Conservation (phyloP, 2,113 vertebrate species). For the Xenopus tropicalis region UCB_Xtro_10.0 CM004443.2:99465501-99466000, state of each 20-base stretch:
- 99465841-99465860: background rate
- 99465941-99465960: slow-evolving; percentile 33
- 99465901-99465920: slow-evolving; percentile 25
- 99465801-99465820: background rate
- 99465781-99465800: slow-evolving; percentile 29
- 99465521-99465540: no score
- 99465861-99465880: slow-evolving; percentile 1
- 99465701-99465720: no score
- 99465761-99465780: slow-evolving; percentile 11
- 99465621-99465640: no score
- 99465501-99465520: no score
- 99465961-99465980: slow-evolving; percentile 34
- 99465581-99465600: no score
- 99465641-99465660: no score
- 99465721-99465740: background rate
- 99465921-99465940: slow-evolving; percentile 17
- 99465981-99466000: slow-evolving; percentile 44
- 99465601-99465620: no score
- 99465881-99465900: slow-evolving; percentile 38
- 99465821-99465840: background rate
- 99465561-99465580: no score
- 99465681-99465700: no score
- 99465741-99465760: slow-evolving; percentile 5
- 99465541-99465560: no score
- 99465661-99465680: no score